Evolutionary conservation across 2,888 invertebrate genomes (phyloP).

Genomic region (Euspilapteryx auroguttella): DNA sequence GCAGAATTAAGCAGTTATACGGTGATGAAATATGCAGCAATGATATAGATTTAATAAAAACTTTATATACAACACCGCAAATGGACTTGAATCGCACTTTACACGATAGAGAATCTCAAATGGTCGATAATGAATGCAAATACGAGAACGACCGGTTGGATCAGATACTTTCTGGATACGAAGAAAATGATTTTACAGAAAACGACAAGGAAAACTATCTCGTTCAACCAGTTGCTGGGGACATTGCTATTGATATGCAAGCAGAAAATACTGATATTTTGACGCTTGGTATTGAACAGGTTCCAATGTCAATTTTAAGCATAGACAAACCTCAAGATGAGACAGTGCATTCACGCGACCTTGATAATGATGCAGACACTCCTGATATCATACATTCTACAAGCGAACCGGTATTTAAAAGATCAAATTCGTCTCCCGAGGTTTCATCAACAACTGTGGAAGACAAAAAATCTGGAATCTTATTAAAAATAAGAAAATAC

Average conservation of each 20-base stretch:
- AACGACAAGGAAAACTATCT: background rate
- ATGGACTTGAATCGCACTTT: conserved; percentile 37
- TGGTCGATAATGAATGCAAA: background rate
- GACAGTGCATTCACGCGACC: conserved; percentile 21
- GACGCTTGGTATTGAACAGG: too few relatives aligned
- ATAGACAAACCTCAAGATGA: conserved; percentile 15
- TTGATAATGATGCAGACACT: conserved; percentile 15
- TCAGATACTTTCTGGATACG: background rate
- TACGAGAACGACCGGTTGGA: background rate
- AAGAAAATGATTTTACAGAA: background rate
- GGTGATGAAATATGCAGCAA: conserved; percentile 27
- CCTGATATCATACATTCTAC: background rate
- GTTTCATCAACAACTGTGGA: conserved; percentile 51
- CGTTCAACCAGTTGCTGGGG: conserved; percentile 10
- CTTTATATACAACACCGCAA: conserved; percentile 35
- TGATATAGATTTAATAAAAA: conserved; percentile 31
- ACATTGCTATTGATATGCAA: too few relatives aligned
- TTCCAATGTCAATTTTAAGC: too few relatives aligned
- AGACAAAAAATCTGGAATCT: conserved; percentile 33
- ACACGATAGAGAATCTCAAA: conserved; percentile 13
- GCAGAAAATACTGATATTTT: too few relatives aligned
- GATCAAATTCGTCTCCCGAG: conserved; percentile 44
- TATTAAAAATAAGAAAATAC: conserved; percentile 43
- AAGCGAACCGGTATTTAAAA: conserved; percentile 12
- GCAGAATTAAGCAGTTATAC: conserved; percentile 28